A percentile compares a stretch with the other conserved stretches of the same genome.
phyloP scores from a whole-genome alignment of 2,113 vertebrate genomes.

The Urocynchramus pylzowi region DNA sequence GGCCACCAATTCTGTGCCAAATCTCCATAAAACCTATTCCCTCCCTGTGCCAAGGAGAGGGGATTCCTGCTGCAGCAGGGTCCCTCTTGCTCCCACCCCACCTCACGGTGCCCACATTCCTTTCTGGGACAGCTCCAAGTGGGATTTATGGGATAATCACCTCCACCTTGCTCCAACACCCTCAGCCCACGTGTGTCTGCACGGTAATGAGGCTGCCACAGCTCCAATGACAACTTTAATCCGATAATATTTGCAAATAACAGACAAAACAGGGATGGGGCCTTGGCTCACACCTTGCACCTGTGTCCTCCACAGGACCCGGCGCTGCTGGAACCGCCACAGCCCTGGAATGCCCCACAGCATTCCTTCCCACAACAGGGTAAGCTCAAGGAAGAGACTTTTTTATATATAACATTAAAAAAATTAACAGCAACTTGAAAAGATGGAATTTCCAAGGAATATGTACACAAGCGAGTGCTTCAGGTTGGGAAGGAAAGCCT shows the following conservation, averaged over 20 bases:
- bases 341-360: neutral
- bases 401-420: neutral
- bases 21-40: neutral
- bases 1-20: neutral
- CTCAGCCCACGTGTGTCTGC: neutral
- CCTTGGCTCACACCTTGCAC: neutral
- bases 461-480: neutral
- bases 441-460: neutral
- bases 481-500: neutral
- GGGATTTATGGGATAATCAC: neutral
- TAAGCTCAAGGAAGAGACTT: neutral
- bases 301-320: neutral
- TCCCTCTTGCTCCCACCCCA: neutral
- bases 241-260: neutral
- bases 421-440: neutral
- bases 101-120: accelerated
- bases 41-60: accelerated
- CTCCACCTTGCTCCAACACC: neutral
- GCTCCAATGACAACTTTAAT: neutral
- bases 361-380: neutral
- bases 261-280: neutral
- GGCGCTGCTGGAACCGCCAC: neutral
- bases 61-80: neutral
- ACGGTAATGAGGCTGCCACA: neutral
- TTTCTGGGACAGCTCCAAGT: neutral